A percentile compares a stretch with the other conserved stretches of the same genome.
These are phyloP conservation scores for Plotosus lineatus DNA, from an alignment of 2,113 vertebrate species.

Conservation along the genomic window DNA sequence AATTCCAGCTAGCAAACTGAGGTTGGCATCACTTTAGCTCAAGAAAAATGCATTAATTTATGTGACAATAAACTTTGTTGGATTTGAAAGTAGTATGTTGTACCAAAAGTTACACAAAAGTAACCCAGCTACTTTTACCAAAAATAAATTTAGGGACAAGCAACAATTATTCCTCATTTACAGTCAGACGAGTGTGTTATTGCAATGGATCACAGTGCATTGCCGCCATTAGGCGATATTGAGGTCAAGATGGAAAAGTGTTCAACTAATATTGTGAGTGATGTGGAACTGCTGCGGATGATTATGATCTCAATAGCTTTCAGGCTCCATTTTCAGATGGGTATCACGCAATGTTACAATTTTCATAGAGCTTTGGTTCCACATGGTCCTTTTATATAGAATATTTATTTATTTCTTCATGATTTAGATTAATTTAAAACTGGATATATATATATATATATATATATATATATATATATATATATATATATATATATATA, in stretches of 20 bases:
- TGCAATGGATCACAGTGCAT: background rate
- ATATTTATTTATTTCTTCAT: too few relatives aligned
- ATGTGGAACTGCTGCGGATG: background rate
- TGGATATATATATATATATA: too few relatives aligned
- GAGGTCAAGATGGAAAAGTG: conserved; percentile 9
- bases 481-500: too few relatives aligned
- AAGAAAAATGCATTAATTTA: background rate
- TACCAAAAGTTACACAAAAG: background rate
- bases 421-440: too few relatives aligned
- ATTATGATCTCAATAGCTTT: background rate
- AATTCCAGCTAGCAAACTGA: background rate
- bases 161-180: background rate
- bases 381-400: background rate
- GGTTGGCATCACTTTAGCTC: background rate
- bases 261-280: conserved; percentile 7
- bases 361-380: background rate
- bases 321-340: background rate
- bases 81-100: background rate
- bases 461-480: too few relatives aligned
- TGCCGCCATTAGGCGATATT: background rate
- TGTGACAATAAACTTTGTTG: background rate
- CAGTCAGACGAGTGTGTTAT: background rate
- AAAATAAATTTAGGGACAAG: background rate
- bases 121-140: background rate
- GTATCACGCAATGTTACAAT: background rate